A percentile compares a stretch with the other conserved stretches of the same genome.
phyloP scores from a whole-genome alignment of 2,888 invertebrate genomes.

The Atherix ibis region DNA sequence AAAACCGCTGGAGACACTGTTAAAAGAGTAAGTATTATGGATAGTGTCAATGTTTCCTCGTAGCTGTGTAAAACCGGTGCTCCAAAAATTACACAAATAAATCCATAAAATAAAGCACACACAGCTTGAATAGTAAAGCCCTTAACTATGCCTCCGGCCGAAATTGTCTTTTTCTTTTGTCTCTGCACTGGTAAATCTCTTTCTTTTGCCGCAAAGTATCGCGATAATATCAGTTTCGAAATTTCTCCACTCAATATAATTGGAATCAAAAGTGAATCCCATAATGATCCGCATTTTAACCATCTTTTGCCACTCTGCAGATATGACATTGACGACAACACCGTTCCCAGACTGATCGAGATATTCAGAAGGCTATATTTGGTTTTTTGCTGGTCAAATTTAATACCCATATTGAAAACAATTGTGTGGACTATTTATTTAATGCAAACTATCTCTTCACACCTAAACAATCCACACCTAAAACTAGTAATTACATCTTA shows the following conservation, averaged over 20 bases:
- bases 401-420: constrained; percentile 19
- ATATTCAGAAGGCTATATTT: constrained; percentile 31
- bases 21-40: constrained; percentile 25
- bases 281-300: constrained; percentile 27
- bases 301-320: constrained; percentile 26
- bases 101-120: constrained; percentile 25
- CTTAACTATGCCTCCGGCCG: constrained; percentile 22
- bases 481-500: no score
- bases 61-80: constrained; percentile 31
- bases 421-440: no score
- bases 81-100: constrained; percentile 30
- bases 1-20: constrained; percentile 31
- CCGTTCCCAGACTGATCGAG: constrained; percentile 27
- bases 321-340: constrained; percentile 28
- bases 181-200: constrained; percentile 18
- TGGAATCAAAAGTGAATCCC: constrained; percentile 27
- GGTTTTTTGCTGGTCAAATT: constrained; percentile 29
- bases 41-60: constrained; percentile 29
- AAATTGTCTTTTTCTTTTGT: constrained; percentile 22
- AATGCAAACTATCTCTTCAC: no score
- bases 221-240: constrained; percentile 23
- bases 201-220: constrained; percentile 23
- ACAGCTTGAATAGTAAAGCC: constrained; percentile 23
- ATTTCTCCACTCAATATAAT: constrained; percentile 27
- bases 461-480: no score